Percentiles rank a stretch among this genome's conserved stretches.
Evolutionary conservation across 2,797 vertebrate genomes (phyloP).

Genomic region (Anabas testudineus): DNA sequence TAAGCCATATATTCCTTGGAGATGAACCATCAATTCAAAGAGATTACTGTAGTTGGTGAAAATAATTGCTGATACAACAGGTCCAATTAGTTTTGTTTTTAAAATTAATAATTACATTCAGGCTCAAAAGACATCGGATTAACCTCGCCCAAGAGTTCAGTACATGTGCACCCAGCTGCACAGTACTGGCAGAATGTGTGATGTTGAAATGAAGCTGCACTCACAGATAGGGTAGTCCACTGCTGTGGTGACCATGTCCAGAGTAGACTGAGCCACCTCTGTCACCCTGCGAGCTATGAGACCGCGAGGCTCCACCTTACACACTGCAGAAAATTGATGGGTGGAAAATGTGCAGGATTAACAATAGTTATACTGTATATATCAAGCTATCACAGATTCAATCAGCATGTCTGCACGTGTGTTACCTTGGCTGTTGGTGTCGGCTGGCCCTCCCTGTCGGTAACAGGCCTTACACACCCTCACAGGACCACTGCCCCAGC

Average conservation of each 20-base stretch:
- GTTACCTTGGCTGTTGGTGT: conserved; percentile 78
- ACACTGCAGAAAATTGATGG: conserved; percentile 57
- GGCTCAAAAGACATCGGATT: neutral
- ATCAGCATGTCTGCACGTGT: neutral
- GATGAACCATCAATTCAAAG: conserved; percentile 4
- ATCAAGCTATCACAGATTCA: neutral
- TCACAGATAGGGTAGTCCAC: conserved; percentile 89
- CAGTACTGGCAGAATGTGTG: neutral
- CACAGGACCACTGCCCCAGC: conserved; percentile 86
- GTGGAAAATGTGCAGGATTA: neutral
- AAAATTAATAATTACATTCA: neutral
- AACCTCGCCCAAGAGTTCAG: neutral
- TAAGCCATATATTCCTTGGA: neutral
- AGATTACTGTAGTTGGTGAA: neutral
- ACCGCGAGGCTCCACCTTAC: conserved; percentile 77
- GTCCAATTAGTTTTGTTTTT: neutral
- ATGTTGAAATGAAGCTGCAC: conserved; percentile 42
- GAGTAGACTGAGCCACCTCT: conserved; percentile 86
- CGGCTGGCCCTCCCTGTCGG: conserved; percentile 74
- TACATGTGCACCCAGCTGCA: neutral
- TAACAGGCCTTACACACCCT: conserved; percentile 85
- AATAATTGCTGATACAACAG: too few relatives aligned
- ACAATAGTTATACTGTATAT: neutral
- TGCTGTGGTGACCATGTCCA: conserved; percentile 85
- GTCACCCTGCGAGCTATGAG: conserved; percentile 87